Percentiles rank a stretch among this genome's conserved stretches.
Evolutionary conservation across 2,888 invertebrate species (phyloP).

Genomic region (Pyrgus malvae): DNA sequence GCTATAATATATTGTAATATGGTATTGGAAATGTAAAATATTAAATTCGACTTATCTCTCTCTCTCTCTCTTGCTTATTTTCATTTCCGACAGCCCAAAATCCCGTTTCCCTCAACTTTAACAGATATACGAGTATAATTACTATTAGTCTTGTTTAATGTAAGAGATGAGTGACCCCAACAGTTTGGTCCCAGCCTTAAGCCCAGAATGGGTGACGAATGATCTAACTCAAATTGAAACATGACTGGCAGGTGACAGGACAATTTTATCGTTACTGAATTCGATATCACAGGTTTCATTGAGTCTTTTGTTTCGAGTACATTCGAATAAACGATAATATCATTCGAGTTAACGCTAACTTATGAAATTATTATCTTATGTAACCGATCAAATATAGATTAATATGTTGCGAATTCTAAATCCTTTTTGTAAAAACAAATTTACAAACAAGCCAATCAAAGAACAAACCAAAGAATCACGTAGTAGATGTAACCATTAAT

Average conservation of each 20-base stretch:
- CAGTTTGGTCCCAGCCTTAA: constrained; percentile 1
- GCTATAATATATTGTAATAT: too few species aligned
- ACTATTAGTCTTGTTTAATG: too few species aligned
- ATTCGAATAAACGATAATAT: background rate
- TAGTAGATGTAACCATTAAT: too few species aligned
- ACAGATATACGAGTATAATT: too few species aligned
- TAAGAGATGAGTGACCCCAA: background rate
- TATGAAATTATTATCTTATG: background rate
- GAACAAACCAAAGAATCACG: too few species aligned
- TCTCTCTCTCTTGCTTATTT: too few species aligned
- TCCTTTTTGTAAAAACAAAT: too few species aligned
- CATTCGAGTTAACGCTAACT: background rate
- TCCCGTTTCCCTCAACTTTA: too few species aligned
- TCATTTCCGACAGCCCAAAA: too few species aligned
- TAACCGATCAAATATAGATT: background rate
- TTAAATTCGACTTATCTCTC: too few species aligned
- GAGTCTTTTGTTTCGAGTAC: background rate
- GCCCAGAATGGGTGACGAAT: constrained; percentile 1
- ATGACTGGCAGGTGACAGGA: constrained; percentile 9
- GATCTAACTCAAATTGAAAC: constrained; percentile 8
- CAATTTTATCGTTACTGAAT: constrained; percentile 4
- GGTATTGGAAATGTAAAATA: too few species aligned
- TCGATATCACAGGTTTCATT: constrained; percentile 2
- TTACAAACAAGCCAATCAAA: too few species aligned
- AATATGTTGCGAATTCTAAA: background rate